phyloP scores from a whole-genome alignment of 2,113 vertebrate species.

The Bufo gargarizans region DNA sequence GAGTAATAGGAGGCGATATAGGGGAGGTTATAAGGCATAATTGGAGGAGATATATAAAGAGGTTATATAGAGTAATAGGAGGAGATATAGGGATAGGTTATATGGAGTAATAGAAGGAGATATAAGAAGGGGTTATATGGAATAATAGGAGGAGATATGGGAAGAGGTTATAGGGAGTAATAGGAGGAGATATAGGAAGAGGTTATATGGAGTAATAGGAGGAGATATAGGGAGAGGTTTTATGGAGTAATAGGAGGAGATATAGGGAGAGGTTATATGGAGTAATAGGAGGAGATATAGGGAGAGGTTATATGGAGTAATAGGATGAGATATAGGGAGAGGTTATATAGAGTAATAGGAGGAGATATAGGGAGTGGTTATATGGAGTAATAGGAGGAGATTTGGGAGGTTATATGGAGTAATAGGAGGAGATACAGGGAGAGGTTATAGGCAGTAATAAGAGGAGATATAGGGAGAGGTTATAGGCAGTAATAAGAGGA shows the following conservation, averaged over 20 bases:
- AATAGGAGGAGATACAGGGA: constrained; percentile 4
- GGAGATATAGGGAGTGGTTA: not conserved
- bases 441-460: not conserved
- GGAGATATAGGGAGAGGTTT: not conserved
- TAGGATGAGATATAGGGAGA: not conserved
- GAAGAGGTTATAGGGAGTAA: not conserved
- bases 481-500: not conserved
- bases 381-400: constrained; percentile 4
- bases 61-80: constrained; percentile 6
- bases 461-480: not conserved
- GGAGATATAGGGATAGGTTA: not conserved
- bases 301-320: no score
- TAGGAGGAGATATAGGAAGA: not conserved
- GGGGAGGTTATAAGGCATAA: not conserved
- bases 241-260: constrained; percentile 4
- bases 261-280: no score
- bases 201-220: constrained; percentile 9
- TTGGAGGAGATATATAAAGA: not conserved
- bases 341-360: not conserved
- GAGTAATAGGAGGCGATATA: constrained; percentile 3
- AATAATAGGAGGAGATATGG: not conserved
- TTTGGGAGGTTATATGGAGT: not conserved
- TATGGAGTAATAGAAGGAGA: not conserved
- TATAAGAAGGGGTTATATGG: not conserved
- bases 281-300: no score